Evolutionary conservation across 2,113 vertebrate species (phyloP).

Genomic region (Paramisgurnus dabryanus): DNA sequence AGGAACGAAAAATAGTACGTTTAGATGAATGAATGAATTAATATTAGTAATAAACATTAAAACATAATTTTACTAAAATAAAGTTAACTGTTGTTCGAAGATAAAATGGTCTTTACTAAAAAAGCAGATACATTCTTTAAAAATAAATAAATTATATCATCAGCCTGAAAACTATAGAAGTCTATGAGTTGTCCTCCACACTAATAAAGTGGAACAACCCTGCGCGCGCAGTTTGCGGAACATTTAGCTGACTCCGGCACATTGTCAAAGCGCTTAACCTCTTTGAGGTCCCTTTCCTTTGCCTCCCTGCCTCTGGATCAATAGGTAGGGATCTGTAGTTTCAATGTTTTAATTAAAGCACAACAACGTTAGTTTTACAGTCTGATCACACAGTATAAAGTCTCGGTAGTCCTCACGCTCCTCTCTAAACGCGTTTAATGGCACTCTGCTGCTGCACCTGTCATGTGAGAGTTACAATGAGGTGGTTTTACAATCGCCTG

Average conservation of each 20-base stretch:
- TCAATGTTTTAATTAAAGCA: constrained; percentile 81
- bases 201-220: too few relatives aligned
- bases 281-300: constrained; percentile 27
- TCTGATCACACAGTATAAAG: not conserved
- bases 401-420: constrained; percentile 37
- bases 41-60: too few relatives aligned
- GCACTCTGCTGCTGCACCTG: constrained; percentile 61
- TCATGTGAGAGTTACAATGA: constrained; percentile 65
- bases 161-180: not conserved
- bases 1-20: not conserved
- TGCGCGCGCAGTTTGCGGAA: not conserved
- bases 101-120: too few relatives aligned
- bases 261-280: constrained; percentile 18
- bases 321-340: constrained; percentile 54
- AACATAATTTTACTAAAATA: too few relatives aligned
- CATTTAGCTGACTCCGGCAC: constrained; percentile 52
- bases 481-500: constrained; percentile 65
- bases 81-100: too few relatives aligned
- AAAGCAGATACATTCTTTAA: too few relatives aligned
- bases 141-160: not conserved
- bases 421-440: constrained; percentile 49
- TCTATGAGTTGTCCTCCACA: not conserved
- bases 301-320: constrained; percentile 35
- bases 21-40: too few relatives aligned
- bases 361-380: constrained; percentile 68